A percentile compares a stretch with the other conserved stretches of the same genome.
These are phyloP conservation scores for Eptatretus atami DNA, from an alignment of 2,797 vertebrate species.

Conservation along the genomic window DNA sequence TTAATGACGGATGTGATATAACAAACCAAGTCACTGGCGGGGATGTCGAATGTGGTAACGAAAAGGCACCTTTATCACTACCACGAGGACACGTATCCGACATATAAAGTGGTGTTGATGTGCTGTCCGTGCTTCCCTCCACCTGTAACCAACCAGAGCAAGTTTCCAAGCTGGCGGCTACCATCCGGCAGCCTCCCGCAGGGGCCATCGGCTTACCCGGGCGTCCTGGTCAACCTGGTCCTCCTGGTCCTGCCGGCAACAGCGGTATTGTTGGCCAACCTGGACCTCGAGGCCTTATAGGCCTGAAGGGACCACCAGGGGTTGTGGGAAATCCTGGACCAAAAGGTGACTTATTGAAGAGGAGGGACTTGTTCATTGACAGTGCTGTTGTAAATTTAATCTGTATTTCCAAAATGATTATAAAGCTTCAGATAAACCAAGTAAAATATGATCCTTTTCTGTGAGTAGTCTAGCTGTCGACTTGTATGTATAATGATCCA, in stretches of 20 bases:
- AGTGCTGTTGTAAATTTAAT: no score
- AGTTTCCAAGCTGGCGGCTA: constrained; percentile 63
- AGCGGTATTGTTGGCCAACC: constrained; percentile 68
- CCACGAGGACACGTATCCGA: no score
- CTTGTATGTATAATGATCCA: no score
- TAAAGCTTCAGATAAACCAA: constrained; percentile 19
- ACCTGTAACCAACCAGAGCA: constrained; percentile 25
- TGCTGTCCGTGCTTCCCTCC: no score
- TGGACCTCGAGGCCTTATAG: constrained; percentile 54
- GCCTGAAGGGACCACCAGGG: constrained; percentile 67
- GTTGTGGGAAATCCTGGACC: constrained; percentile 17
- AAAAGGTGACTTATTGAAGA: neutral
- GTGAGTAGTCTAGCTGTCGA: constrained; percentile 5
- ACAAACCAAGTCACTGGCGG: no score
- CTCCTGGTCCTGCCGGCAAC: constrained; percentile 38
- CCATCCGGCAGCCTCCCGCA: constrained; percentile 55
- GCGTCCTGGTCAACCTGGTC: constrained; percentile 44
- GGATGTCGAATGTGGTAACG: no score
- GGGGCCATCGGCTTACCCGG: constrained; percentile 59
- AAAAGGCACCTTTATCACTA: no score
- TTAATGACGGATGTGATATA: no score
- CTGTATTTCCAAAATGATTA: no score
- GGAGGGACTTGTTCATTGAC: no score
- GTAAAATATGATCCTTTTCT: constrained; percentile 16
- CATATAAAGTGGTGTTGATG: no score